Evolutionary conservation across 35 echinoderm and acorn worm species (phyloP).

Genomic region (Heliocidaris tuberculata): DNA sequence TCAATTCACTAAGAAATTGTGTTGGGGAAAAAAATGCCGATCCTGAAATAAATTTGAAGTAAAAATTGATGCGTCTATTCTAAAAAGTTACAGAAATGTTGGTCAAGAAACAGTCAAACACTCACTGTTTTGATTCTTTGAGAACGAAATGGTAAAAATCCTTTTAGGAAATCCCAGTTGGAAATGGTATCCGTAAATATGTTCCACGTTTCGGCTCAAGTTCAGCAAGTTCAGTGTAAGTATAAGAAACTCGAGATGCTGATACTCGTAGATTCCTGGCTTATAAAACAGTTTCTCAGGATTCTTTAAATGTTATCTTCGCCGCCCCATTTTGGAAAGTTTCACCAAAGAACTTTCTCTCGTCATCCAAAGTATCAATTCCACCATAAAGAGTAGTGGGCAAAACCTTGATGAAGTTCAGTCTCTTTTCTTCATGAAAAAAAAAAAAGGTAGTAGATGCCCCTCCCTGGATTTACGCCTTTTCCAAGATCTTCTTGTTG

Average conservation of each 20-base stretch:
- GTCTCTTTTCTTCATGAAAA: background rate
- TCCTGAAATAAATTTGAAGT: too few relatives aligned
- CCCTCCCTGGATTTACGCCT: background rate
- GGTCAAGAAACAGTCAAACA: background rate
- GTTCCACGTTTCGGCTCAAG: conserved; percentile 13
- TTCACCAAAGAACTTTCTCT: background rate
- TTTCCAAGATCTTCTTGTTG: background rate
- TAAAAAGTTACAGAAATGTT: background rate
- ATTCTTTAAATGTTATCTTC: conserved; percentile 1
- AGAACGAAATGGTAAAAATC: conserved; percentile 37
- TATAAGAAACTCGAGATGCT: background rate
- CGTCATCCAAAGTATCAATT: background rate
- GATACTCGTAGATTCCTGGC: background rate
- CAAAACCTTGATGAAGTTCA: background rate
- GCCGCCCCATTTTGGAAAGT: background rate
- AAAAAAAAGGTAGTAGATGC: background rate
- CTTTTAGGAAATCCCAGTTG: conserved; percentile 23
- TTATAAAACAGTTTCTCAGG: background rate
- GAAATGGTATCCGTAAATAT: conserved; percentile 33
- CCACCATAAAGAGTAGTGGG: background rate
- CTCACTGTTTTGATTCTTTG: conserved; percentile 10
- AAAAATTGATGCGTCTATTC: background rate
- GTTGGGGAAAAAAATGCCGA: too few relatives aligned
- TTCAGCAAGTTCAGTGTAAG: background rate
- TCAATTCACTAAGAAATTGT: too few relatives aligned